Conservation (phyloP, 2,888 invertebrate species). For the Helicoverpa assulta region DNA sequence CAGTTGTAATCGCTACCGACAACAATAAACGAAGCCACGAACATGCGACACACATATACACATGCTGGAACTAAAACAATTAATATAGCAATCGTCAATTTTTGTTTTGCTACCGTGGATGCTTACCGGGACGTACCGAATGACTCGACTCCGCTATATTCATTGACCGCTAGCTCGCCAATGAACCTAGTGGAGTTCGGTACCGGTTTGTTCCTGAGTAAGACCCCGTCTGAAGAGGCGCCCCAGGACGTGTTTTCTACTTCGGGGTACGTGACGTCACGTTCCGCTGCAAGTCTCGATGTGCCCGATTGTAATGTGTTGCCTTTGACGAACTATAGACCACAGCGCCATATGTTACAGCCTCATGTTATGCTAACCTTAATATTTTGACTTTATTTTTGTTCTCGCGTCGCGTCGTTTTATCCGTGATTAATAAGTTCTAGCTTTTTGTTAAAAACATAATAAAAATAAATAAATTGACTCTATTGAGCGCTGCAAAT, state of each 20-base stretch:
- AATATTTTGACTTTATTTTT: conserved; percentile 46
- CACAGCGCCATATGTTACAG: conserved; percentile 63
- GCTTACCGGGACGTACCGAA: conserved; percentile 79
- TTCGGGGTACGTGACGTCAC: conserved; percentile 91
- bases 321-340: conserved; percentile 70
- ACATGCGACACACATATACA: conserved; percentile 72
- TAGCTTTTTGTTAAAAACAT: not conserved
- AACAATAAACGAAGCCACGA: conserved; percentile 48
- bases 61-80: conserved; percentile 69
- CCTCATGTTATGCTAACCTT: conserved; percentile 9
- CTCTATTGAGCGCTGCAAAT: conserved; percentile 4
- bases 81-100: conserved; percentile 83
- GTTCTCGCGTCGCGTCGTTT: not conserved
- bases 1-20: conserved; percentile 49
- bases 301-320: conserved; percentile 82
- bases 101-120: conserved; percentile 88
- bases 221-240: conserved; percentile 97
- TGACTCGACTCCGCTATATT: conserved; percentile 72
- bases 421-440: conserved; percentile 14
- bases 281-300: conserved; percentile 76
- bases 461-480: conserved; percentile 4
- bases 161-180: conserved; percentile 93
- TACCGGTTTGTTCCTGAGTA: conserved; percentile 97
- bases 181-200: conserved; percentile 99
- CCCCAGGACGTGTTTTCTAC: conserved; percentile 92